Conservation (phyloP, 2,797 vertebrate genomes). For the Heteromormyrus szaboi region DNA sequence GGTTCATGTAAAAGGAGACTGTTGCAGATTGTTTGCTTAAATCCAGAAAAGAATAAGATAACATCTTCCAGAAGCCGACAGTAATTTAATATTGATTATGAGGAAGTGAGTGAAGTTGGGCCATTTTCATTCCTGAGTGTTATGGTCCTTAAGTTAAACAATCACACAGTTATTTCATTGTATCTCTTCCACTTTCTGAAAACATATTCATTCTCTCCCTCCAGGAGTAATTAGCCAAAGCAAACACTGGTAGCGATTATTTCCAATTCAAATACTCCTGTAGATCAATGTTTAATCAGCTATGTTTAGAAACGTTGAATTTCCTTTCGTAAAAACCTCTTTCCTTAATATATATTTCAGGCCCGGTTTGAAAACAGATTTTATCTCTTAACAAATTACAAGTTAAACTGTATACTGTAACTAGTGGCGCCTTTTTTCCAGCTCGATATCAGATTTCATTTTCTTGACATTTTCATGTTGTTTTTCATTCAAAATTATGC, state of each 20-base stretch:
- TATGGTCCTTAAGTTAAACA: conserved; percentile 17
- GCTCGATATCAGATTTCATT: background rate
- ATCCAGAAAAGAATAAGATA: conserved; percentile 11
- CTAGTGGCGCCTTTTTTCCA: background rate
- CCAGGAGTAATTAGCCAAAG: conserved; percentile 15
- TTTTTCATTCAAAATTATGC: background rate
- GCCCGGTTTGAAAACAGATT: background rate
- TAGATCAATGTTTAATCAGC: conserved; percentile 19
- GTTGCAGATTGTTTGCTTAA: conserved; percentile 14
- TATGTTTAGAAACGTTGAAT: conserved; percentile 11
- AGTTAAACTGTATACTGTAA: background rate
- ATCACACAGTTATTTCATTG: conserved; percentile 1
- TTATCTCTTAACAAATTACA: background rate
- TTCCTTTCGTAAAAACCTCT: conserved; percentile 4
- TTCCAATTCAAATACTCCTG: conserved; percentile 14
- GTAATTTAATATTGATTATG: conserved; percentile 19
- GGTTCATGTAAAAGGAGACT: conserved; percentile 19
- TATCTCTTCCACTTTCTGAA: conserved; percentile 5
- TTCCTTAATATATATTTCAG: background rate
- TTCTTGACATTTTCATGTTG: background rate
- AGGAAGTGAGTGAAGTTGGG: conserved; percentile 6
- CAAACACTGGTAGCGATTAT: conserved; percentile 17
- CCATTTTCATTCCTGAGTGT: conserved; percentile 11
- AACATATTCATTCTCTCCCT: conserved; percentile 14
- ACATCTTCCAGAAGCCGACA: background rate